A percentile compares a stretch with the other conserved stretches of the same genome.
These are phyloP conservation scores for Hyposoter dolosus DNA, from an alignment of 2,888 invertebrate species.

Conservation along the genomic window DNA sequence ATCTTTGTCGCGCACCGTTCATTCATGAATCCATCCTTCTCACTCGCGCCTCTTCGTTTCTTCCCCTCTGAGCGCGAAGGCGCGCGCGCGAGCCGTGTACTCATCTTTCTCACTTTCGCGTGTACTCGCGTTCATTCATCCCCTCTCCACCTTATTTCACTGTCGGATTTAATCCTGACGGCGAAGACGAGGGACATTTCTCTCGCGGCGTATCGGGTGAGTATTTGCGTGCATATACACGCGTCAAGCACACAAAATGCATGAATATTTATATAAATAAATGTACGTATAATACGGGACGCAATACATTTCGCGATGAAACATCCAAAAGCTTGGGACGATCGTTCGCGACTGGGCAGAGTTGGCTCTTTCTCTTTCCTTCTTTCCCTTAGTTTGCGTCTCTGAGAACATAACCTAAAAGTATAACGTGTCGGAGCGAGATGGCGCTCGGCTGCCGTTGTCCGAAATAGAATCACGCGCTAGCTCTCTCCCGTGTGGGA, in stretches of 20 bases:
- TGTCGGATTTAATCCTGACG: constrained; percentile 57
- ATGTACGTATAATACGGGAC: not conserved
- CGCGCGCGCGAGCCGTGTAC: not conserved
- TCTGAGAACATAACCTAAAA: constrained; percentile 23
- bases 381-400: constrained; percentile 50
- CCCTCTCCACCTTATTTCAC: constrained; percentile 49
- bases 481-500: constrained; percentile 17
- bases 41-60: constrained; percentile 68
- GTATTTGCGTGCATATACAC: not conserved
- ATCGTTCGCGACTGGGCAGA: constrained; percentile 46
- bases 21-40: constrained; percentile 75
- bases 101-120: constrained; percentile 73
- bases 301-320: constrained; percentile 51
- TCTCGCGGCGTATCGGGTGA: constrained; percentile 47
- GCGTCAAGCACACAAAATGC: not conserved
- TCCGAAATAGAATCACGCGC: constrained; percentile 66
- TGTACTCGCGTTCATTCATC: constrained; percentile 81
- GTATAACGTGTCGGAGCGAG: constrained; percentile 42
- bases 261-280: not conserved
- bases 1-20: constrained; percentile 72
- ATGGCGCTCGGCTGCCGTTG: constrained; percentile 56
- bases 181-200: constrained; percentile 36
- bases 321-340: constrained; percentile 11
- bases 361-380: constrained; percentile 34
- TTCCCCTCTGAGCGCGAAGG: constrained; percentile 44